Evolutionary conservation across 2,113 vertebrate genomes (phyloP).

Genomic region (Prochilodus magdalenae): DNA sequence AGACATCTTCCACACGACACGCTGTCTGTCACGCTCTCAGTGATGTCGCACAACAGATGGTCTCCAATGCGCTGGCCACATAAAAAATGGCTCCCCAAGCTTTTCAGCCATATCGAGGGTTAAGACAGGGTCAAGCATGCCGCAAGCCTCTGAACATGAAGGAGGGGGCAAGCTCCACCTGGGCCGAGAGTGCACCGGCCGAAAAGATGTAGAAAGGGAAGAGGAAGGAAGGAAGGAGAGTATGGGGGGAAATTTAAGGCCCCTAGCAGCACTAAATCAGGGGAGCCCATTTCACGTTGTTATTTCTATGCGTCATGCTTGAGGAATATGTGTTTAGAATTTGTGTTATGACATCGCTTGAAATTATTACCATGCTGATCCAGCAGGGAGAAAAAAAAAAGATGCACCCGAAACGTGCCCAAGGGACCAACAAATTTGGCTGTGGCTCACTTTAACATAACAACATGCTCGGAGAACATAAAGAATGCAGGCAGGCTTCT

Average conservation of each 20-base stretch:
- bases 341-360: slow-evolving; percentile 79
- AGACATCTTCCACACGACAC: slow-evolving; percentile 53
- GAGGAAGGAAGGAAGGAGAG: slow-evolving; percentile 41
- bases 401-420: slow-evolving; percentile 74
- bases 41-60: slow-evolving; percentile 38
- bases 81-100: slow-evolving; percentile 40
- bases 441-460: slow-evolving; percentile 11
- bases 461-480: neutral
- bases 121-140: slow-evolving; percentile 34
- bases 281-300: slow-evolving; percentile 72
- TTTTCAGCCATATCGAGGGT: neutral
- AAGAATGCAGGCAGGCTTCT: neutral
- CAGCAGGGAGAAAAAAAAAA: slow-evolving; percentile 64
- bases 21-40: neutral
- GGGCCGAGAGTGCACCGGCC: slow-evolving; percentile 35
- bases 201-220: slow-evolving; percentile 38
- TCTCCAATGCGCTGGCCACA: neutral
- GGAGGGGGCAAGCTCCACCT: neutral
- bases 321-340: slow-evolving; percentile 81
- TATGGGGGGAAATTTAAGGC: slow-evolving; percentile 68
- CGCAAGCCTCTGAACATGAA: slow-evolving; percentile 21
- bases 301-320: slow-evolving; percentile 75
- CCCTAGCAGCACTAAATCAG: slow-evolving; percentile 73
- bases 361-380: slow-evolving; percentile 75
- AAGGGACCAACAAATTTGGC: slow-evolving; percentile 72